These are phyloP conservation scores for Alloplasta piceator DNA, from an alignment of 2,888 invertebrate genomes.

Conservation along the genomic window DNA sequence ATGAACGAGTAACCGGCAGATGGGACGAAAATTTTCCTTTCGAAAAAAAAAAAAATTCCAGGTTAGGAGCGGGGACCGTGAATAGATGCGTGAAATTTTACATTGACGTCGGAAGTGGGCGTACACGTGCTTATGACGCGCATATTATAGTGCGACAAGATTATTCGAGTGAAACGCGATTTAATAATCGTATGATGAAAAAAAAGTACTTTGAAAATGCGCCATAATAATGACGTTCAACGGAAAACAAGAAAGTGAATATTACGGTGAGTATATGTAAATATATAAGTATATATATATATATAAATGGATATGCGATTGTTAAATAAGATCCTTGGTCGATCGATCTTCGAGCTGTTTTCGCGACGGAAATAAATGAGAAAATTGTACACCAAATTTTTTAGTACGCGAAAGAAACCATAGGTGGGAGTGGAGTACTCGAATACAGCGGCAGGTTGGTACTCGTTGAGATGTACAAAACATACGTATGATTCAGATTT, in stretches of 20 bases:
- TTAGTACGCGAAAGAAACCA: slow-evolving; percentile 13
- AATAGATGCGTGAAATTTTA: not conserved
- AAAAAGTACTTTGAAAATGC: slow-evolving; percentile 64
- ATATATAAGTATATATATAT: not conserved
- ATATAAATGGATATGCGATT: not conserved
- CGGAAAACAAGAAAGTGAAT: slow-evolving; percentile 51
- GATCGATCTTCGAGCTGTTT: not conserved
- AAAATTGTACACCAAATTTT: not conserved
- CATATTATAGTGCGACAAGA: slow-evolving; percentile 32
- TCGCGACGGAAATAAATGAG: not conserved
- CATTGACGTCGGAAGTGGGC: slow-evolving; percentile 1
- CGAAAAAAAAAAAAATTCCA: not conserved
- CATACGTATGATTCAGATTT: slow-evolving; percentile 31
- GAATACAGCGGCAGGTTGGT: slow-evolving; percentile 54
- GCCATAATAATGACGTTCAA: slow-evolving; percentile 68
- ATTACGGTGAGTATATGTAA: slow-evolving; percentile 65
- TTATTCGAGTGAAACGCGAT: slow-evolving; percentile 24
- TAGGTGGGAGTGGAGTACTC: slow-evolving; percentile 44
- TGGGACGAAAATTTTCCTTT: not conserved
- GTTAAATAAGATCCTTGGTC: not conserved
- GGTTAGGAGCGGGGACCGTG: not conserved
- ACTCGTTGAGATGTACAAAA: slow-evolving; percentile 27
- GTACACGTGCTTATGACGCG: slow-evolving; percentile 56
- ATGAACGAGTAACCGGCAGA: not conserved
- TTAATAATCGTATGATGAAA: slow-evolving; percentile 23